phyloP scores from a whole-genome alignment of 2,113 vertebrate species.

The Emydura subglobosa region DNA sequence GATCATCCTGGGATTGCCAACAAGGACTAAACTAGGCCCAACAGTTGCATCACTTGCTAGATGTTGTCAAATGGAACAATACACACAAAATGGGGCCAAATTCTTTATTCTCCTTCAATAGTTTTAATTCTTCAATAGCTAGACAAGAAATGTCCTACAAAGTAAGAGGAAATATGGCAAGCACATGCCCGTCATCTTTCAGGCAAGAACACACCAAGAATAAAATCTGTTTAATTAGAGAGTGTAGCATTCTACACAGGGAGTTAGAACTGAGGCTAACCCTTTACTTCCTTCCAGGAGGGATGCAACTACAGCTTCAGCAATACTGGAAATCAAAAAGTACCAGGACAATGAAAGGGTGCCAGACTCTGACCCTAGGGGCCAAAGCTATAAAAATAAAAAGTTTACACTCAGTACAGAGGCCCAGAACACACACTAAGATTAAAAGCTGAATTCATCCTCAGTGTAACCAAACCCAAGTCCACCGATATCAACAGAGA shows the following conservation, averaged over 20 bases:
- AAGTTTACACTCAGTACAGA: not conserved
- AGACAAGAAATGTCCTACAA: not conserved
- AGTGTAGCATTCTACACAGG: not conserved
- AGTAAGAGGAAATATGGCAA: not conserved
- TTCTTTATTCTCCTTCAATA: no score
- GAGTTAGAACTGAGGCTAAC: not conserved
- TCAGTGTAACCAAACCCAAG: not conserved
- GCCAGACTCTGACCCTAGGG: not conserved
- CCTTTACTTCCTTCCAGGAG: not conserved
- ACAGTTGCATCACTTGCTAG: not conserved
- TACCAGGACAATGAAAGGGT: not conserved
- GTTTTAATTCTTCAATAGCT: not conserved
- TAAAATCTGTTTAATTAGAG: not conserved
- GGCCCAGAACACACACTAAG: not conserved
- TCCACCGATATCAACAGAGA: not conserved
- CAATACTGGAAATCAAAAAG: not conserved
- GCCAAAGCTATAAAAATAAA: not conserved
- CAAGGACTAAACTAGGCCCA: not conserved
- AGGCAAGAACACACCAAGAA: not conserved
- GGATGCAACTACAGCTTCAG: not conserved
- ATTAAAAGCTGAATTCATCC: not conserved
- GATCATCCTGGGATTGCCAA: no score
- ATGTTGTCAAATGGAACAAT: not conserved
- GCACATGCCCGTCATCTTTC: not conserved
- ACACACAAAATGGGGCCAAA: not conserved